phyloP scores from a whole-genome alignment of 2,113 vertebrate genomes.

The Mellivora capensis region DNA sequence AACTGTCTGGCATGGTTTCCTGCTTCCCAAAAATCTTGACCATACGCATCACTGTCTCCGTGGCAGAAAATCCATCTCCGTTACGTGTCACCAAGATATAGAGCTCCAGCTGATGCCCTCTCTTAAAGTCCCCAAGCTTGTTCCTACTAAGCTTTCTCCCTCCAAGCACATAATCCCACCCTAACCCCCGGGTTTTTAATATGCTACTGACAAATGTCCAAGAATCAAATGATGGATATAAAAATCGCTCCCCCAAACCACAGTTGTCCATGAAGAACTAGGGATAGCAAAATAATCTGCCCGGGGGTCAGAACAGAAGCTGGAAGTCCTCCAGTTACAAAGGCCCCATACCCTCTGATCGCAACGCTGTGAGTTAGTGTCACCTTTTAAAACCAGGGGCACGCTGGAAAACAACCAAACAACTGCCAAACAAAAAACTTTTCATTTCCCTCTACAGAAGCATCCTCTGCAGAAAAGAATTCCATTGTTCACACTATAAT shows the following conservation, averaged over 20 bases:
- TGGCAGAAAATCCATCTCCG: not conserved
- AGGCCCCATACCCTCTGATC: not conserved
- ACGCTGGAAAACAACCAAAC: slow-evolving; percentile 9
- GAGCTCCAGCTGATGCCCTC: not conserved
- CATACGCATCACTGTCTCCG: not conserved
- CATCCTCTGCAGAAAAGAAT: slow-evolving; percentile 24
- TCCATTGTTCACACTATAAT: not conserved
- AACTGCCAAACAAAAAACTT: not conserved
- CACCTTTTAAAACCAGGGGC: slow-evolving; percentile 29
- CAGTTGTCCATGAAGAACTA: not conserved
- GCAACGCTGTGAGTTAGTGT: not conserved
- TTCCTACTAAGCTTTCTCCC: not conserved
- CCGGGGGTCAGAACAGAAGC: not conserved
- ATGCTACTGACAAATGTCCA: not conserved
- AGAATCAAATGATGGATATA: not conserved
- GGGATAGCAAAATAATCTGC: not conserved
- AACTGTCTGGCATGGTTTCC: not conserved
- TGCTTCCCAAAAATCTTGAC: not conserved
- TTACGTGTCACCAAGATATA: not conserved
- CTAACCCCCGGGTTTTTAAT: not conserved
- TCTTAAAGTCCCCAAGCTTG: not conserved
- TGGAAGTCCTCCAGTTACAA: not conserved
- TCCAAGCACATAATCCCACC: not conserved
- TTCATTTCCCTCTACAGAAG: slow-evolving; percentile 6
- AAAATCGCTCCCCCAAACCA: not conserved